Base-by-base conservation (phyloP, 2,888 invertebrate species). In the Encarsia formosa region DNA sequence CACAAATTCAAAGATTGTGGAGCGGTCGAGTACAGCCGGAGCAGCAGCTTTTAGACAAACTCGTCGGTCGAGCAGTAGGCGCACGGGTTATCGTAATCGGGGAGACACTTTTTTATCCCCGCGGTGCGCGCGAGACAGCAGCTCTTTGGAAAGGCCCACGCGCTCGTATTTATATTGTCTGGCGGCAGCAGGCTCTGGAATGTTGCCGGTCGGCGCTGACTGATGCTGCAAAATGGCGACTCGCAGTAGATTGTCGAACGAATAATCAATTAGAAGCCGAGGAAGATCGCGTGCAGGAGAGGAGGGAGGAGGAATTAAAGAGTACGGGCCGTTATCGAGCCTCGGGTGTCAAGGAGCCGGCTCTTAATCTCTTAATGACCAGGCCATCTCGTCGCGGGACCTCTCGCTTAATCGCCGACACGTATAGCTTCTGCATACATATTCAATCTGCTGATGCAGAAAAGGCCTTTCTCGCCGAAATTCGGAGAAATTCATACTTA, bases 351-450 rank as follows among this genome's bases (percentile, higher is more conserved):
- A 68, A 66, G 64, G 61, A 60, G 61, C 63, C n/a, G n/a, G n/a
- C n/a, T n/a, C n/a, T 62, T 64, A 69, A 70, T 71, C 69, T 69
- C 71, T 71, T 72, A 73, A 73, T 73, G 72, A 73, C 70, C 67
- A 65, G 62, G 68, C 67, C 68, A 67, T 71, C 71, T 69, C 65
- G 9, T 50, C 46, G 65, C 65, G 68, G n/a, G n/a, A n/a, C n/a
- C n/a, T n/a, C n/a, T n/a, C n/a, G 65, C 66, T 70, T 71, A 71
- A 73, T 73, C 73, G 68, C 60, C 67, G 68, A 73, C 73, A 70
- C 67, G 70, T 65, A 69, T 71, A 72, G 61, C 61, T 60, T 63
- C 66, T 72, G 71, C 72, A 70, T 72, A 71, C 72, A 70, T 71
- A 70, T 71, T 72, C 68, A 69, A 68, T 59, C 62, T 57, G 60